Base-by-base conservation (phyloP, 2,113 vertebrate species). In the Catharus minimus region DNA sequence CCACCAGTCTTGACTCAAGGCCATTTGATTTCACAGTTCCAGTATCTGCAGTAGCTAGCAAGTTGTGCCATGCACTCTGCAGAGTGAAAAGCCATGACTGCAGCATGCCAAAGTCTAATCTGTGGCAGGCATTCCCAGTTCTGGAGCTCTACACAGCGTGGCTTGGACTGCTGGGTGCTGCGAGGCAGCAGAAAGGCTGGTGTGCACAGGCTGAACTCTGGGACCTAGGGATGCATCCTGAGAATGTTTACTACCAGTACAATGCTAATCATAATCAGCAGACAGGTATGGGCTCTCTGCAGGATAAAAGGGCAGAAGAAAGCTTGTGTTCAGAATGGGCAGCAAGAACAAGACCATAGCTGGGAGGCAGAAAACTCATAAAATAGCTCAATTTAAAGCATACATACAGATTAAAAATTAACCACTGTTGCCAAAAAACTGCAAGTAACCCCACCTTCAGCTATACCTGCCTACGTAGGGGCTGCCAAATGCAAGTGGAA, bases 321-420 rank as follows among this genome's bases (percentile, higher is more conserved):
- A 92, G 32, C 14, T 55, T 26, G 1, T 82, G 89, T 84, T 94
- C 65, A 75, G 74, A 50, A 26, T 67, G 78, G 64, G 76, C 67
- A 88, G 52, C 67, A 77, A 79, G 65, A 68, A 69, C 64, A 85
- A 73, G 71, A 79, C 82, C 55, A 50, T 66, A 91, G 67, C 75
- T 10, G 7, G 69, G 83, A 91, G 55, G 83, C 33, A 91, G 53
- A 88, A 93, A 90, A 62, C 43, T 47, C 38, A 68, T 64, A 66
- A 82, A 90, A 88, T 13, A 39, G 19, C 44, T 77, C 64, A 13
- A 75, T 28, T 62, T 65, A 93, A 94, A 53, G 75, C 26, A 18
- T 57, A 86, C 15, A 26, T 66, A 86, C 27, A 88, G 92, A 88
- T 82, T 95, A 73, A 95, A 93, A 95, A 91, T 76, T 81, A 94